phyloP scores from a whole-genome alignment of 2,113 vertebrate species.

The Alligator sinensis region DNA sequence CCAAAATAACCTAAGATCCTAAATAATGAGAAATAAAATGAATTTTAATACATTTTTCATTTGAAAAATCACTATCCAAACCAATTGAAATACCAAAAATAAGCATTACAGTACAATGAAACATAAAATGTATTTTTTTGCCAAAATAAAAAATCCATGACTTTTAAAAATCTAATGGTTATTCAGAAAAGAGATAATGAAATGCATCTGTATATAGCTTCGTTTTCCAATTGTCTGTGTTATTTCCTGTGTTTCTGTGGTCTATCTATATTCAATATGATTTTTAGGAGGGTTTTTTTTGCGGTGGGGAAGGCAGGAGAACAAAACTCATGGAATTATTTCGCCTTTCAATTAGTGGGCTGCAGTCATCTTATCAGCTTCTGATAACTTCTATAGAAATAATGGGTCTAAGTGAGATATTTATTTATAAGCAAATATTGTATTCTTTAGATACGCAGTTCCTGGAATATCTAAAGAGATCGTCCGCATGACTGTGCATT shows the following conservation, averaged over 20 bases:
- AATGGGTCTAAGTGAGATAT: background rate
- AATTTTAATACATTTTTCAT: background rate
- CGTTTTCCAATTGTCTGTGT: background rate
- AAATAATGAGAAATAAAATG: background rate
- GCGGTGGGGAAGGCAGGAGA: too few relatives aligned
- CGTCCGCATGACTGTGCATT: background rate
- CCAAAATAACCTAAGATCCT: background rate
- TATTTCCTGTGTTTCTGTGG: background rate
- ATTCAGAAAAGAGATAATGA: background rate
- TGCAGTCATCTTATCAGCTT: constrained; percentile 3
- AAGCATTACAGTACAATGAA: background rate
- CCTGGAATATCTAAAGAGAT: constrained; percentile 1
- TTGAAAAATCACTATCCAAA: background rate
- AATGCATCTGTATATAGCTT: background rate
- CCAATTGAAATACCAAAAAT: background rate
- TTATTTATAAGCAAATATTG: constrained; percentile 31
- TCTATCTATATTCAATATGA: background rate
- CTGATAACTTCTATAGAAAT: background rate
- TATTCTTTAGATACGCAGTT: background rate
- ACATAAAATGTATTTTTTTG: background rate
- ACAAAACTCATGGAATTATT: background rate
- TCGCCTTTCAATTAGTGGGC: background rate
- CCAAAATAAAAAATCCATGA: background rate
- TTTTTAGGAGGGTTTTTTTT: background rate
- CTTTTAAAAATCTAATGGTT: background rate